Percentiles rank a stretch among this genome's conserved stretches.
phyloP scores from a whole-genome alignment of 1,140 invertebrate species.

The Drosophila pectinifera region DNA sequence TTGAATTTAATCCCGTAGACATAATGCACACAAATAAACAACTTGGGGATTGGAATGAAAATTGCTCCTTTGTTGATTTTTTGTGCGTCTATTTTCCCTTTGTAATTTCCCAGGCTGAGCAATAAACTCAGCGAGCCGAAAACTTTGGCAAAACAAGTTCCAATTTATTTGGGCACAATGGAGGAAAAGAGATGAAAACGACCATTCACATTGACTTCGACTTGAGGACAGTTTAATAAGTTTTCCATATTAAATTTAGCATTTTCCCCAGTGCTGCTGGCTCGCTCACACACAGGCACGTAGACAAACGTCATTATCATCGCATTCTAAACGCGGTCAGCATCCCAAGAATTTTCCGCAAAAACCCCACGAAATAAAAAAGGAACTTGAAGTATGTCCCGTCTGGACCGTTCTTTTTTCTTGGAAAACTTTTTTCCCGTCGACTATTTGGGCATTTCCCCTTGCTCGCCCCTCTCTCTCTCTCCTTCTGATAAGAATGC shows the following conservation, averaged over 20 bases:
- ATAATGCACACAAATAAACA: conserved; percentile 39
- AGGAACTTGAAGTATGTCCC: conserved; percentile 59
- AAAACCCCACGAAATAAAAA: conserved; percentile 23
- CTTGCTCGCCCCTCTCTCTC: background rate
- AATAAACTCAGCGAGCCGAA: conserved; percentile 50
- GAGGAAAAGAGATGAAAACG: conserved; percentile 42
- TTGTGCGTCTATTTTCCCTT: conserved; percentile 14
- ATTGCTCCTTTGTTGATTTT: conserved; percentile 27
- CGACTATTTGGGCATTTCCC: conserved; percentile 32
- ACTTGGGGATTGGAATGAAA: conserved; percentile 3
- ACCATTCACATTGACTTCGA: conserved; percentile 19
- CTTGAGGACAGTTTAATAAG: conserved; percentile 66
- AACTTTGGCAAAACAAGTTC: conserved; percentile 54
- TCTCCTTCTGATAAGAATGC: conserved; percentile 67
- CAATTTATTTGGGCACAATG: conserved; percentile 49
- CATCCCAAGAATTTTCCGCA: conserved; percentile 44
- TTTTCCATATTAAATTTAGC: conserved; percentile 68
- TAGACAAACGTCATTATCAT: conserved; percentile 45
- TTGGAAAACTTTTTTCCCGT: conserved; percentile 47
- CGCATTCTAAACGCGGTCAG: conserved; percentile 53
- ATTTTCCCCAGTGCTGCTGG: conserved; percentile 39
- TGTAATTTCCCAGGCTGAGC: conserved; percentile 46
- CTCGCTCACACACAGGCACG: conserved; percentile 7
- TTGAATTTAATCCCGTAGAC: conserved; percentile 42
- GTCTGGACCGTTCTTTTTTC: conserved; percentile 28